Conservation (phyloP, 2,888 invertebrate genomes). For the Alcis repandata region DNA sequence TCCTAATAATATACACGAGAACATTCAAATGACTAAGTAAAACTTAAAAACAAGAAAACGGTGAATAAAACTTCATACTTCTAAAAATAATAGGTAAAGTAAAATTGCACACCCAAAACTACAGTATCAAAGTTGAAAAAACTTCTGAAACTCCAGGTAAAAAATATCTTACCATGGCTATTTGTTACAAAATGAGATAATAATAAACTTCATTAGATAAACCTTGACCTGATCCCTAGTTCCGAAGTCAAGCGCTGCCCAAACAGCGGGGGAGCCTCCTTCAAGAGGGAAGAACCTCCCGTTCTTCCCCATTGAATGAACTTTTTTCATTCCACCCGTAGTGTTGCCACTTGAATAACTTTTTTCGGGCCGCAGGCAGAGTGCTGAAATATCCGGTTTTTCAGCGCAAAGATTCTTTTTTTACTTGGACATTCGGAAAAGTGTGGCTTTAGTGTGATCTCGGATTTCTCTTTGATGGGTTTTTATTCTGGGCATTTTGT, state of each 20-base stretch:
- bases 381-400: constrained; percentile 48
- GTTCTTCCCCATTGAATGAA: constrained; percentile 54
- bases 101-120: no score
- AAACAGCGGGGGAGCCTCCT: constrained; percentile 41
- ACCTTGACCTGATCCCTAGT: constrained; percentile 39
- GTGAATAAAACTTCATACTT: no score
- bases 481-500: not conserved
- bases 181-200: constrained; percentile 16
- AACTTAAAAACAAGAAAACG: no score
- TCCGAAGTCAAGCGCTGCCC: constrained; percentile 37
- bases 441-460: constrained; percentile 17
- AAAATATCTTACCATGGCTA: not conserved
- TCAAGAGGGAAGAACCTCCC: constrained; percentile 11
- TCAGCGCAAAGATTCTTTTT: constrained; percentile 35
- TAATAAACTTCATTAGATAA: constrained; percentile 9
- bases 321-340: constrained; percentile 62
- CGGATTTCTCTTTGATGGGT: constrained; percentile 22
- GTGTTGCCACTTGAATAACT: constrained; percentile 57
- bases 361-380: constrained; percentile 46
- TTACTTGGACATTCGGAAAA: constrained; percentile 38
- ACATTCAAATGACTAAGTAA: no score
- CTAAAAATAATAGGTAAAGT: no score
- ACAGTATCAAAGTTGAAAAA: not conserved
- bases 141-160: not conserved
- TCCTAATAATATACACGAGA: no score